phyloP scores from a whole-genome alignment of 1,140 invertebrate species.

The Whitmania pigra region DNA sequence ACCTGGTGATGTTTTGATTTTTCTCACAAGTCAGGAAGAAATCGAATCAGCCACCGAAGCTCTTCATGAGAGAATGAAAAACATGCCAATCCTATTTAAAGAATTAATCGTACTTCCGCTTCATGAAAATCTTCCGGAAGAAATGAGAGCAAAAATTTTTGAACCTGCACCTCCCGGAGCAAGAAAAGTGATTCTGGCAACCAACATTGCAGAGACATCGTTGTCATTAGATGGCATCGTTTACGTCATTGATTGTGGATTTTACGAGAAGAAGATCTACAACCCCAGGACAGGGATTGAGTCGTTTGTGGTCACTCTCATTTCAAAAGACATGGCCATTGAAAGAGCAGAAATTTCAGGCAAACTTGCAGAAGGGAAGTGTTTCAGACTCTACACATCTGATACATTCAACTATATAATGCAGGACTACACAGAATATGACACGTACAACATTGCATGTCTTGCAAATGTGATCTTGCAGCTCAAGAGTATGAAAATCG shows the following conservation, averaged over 20 bases:
- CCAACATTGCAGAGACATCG: conserved; percentile 98
- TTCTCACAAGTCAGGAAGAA: conserved; percentile 85
- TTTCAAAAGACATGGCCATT: conserved; percentile 61
- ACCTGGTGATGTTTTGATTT: conserved; percentile 86
- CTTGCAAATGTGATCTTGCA: conserved; percentile 43
- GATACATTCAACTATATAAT: conserved; percentile 96
- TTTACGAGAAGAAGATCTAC: conserved; percentile 97
- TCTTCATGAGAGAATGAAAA: conserved; percentile 71
- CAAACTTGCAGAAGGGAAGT: conserved; percentile 61
- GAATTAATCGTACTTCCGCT: conserved; percentile 90
- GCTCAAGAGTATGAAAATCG: conserved; percentile 53
- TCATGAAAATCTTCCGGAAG: conserved; percentile 93
- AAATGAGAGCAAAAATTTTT: conserved; percentile 97
- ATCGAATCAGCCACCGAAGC: conserved; percentile 92
- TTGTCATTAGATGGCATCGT: conserved; percentile 97
- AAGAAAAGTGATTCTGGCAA: conserved; percentile 83
- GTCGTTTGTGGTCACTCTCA: conserved; percentile 89
- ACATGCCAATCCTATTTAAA: conserved; percentile 78
- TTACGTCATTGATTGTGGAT: conserved; percentile 98
- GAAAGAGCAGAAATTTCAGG: conserved; percentile 41
- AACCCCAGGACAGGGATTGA: conserved; percentile 97
- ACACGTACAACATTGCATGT: conserved; percentile 46
- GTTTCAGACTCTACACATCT: conserved; percentile 74
- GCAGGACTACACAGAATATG: conserved; percentile 92
- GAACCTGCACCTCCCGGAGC: conserved; percentile 85